Evolutionary conservation across 2,888 invertebrate species (phyloP), one percentile per base, ranked within the genome.

Genomic region (Caradrina clavipalpis): DNA sequence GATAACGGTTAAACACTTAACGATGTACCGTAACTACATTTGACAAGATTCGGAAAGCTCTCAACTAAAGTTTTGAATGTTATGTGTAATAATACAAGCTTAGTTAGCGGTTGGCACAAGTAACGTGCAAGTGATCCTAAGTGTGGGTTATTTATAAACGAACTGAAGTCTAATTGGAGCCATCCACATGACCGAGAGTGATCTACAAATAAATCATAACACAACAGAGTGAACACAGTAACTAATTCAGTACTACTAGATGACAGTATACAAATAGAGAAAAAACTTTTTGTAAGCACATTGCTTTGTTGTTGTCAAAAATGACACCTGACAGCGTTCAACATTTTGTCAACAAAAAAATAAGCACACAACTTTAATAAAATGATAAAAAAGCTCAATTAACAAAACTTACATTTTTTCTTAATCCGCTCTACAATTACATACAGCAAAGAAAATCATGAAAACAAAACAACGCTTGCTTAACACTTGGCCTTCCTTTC

Each of bases 401-500:
- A 80, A 84, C 73, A 68, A 79, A 81, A 93, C 95, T 95, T 92
- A 95, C 95, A 89, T 91, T 92, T 91, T 92, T 89, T 88, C 88
- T 91, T 80, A 90, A 87, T 91, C 91, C 89, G 90, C 91, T 92
- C 90, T 90, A 91, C 83, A 86, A 90, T 68, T 62, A 86, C 81
- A 83, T 81, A 88, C 87, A 89, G 86, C 90, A 91, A 91, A 91
- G 92, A 91, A 92, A 93, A 94, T 87, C 88, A 90, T 91, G 90
- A 92, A 93, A 95, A 92, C 93, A 93, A 93, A 94, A 92, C 91
- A 93, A 92, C 87, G 87, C 90, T 90, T 87, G 87, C 88, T 86
- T 84, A 86, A 89, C 90, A 86, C 88, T 85, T 87, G 87, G 85
- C 90, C 91, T 93, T 91, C 92, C 94, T 94, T 94, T 95, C 93